Percentiles rank a stretch among this genome's conserved stretches.
Evolutionary conservation across 2,888 invertebrate species (phyloP).

Genomic region (Xylophagus ater): DNA sequence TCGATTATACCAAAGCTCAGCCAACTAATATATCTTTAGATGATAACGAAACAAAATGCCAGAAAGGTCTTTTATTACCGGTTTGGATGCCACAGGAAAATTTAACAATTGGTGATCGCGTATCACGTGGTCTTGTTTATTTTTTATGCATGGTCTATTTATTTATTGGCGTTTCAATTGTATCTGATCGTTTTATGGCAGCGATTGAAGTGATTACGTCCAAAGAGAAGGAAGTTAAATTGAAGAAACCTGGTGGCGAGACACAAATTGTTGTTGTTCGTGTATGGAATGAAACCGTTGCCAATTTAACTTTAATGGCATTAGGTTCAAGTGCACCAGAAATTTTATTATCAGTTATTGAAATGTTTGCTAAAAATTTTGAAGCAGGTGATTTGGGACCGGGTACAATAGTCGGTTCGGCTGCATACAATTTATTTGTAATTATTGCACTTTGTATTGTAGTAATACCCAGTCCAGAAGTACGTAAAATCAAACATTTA

Average conservation of each 20-base stretch:
- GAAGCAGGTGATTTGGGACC: slow-evolving; percentile 95
- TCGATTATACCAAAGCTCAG: too few relatives aligned
- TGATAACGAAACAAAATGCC: slow-evolving; percentile 45
- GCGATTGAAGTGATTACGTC: slow-evolving; percentile 99
- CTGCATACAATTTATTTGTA: slow-evolving; percentile 96
- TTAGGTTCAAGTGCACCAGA: slow-evolving; percentile 97
- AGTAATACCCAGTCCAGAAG: slow-evolving; percentile 84
- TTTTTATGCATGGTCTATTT: slow-evolving; percentile 82
- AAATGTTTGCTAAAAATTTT: slow-evolving; percentile 91
- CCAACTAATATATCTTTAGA: too few relatives aligned
- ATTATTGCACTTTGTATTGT: slow-evolving; percentile 92
- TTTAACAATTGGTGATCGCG: slow-evolving; percentile 61
- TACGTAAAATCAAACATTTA: slow-evolving; percentile 88
- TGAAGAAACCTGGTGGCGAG: slow-evolving; percentile 80
- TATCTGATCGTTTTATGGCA: slow-evolving; percentile 98
- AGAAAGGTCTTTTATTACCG: slow-evolving; percentile 76
- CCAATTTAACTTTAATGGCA: slow-evolving; percentile 97
- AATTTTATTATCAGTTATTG: slow-evolving; percentile 93
- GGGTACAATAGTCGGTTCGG: slow-evolving; percentile 96
- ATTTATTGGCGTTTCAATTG: slow-evolving; percentile 97
- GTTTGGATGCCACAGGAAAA: slow-evolving; percentile 78
- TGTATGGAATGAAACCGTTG: slow-evolving; percentile 99
- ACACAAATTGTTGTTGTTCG: slow-evolving; percentile 81
- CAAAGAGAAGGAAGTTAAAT: slow-evolving; percentile 86
- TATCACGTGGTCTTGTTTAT: slow-evolving; percentile 81